phyloP scores from a whole-genome alignment of 2,888 invertebrate species.

The Clanis bilineata region DNA sequence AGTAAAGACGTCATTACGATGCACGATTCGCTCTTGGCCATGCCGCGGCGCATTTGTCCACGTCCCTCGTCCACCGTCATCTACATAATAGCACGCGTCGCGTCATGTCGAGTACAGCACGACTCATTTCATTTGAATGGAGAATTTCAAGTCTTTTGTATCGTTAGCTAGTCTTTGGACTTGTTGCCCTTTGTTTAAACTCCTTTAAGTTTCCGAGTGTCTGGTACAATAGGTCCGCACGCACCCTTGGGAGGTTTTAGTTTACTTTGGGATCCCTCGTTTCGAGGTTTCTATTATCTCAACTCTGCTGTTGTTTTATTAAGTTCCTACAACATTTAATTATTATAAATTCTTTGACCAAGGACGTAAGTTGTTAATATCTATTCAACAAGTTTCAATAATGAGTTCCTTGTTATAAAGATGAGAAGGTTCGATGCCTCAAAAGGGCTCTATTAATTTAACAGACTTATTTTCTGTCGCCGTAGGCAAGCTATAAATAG shows the following conservation, averaged over 20 bases:
- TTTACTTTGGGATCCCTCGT: constrained; percentile 10
- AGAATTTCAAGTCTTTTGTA: constrained; percentile 39
- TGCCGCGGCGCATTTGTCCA: background rate
- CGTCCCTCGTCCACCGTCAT: background rate
- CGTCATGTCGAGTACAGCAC: constrained; percentile 28
- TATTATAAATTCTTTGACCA: constrained; percentile 6
- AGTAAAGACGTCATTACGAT: background rate
- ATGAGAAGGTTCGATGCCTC: too few relatives aligned
- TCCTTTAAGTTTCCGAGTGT: constrained; percentile 37
- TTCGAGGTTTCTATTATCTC: constrained; percentile 3
- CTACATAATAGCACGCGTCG: constrained; percentile 20
- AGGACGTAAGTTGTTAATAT: background rate
- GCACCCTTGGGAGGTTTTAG: constrained; percentile 22
- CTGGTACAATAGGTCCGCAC: constrained; percentile 36
- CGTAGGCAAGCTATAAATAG: too few relatives aligned
- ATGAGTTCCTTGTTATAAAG: background rate
- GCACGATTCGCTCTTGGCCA: background rate
- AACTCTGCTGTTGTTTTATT: background rate
- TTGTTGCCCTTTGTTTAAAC: constrained; percentile 45
- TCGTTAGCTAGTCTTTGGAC: constrained; percentile 28
- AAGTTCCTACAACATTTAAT: constrained; percentile 8
- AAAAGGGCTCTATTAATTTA: too few relatives aligned
- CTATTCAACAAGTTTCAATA: background rate
- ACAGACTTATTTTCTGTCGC: too few relatives aligned
- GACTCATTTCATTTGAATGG: constrained; percentile 52